Percentiles rank a stretch among this genome's conserved stretches.
These are phyloP conservation scores for Oceanites oceanicus DNA, from an alignment of 2,113 vertebrate species.

Conservation along the genomic window DNA sequence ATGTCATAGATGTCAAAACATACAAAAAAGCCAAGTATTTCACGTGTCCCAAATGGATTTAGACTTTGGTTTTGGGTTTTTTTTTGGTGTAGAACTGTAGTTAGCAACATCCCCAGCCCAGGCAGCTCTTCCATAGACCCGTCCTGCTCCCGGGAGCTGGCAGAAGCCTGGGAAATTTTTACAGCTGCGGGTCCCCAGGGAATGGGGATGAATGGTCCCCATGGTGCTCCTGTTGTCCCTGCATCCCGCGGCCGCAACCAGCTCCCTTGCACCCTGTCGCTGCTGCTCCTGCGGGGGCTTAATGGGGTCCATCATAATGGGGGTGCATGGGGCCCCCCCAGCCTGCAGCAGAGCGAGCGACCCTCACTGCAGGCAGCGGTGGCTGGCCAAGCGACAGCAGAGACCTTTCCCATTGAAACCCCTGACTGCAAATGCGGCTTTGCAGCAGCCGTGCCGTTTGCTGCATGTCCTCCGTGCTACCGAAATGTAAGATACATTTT, in stretches of 20 bases:
- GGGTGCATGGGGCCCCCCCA: not conserved
- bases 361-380: not conserved
- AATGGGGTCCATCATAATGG: not conserved
- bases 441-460: not conserved
- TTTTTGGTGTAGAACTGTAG: not conserved
- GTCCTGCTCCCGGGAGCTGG: not conserved
- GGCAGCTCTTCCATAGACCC: not conserved
- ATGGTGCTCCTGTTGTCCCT: not conserved
- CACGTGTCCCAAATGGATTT: not conserved
- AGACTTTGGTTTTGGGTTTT: not conserved
- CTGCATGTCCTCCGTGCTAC: not conserved
- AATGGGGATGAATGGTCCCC: not conserved
- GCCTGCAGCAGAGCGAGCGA: not conserved
- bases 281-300: not conserved
- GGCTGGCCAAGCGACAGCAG: not conserved
- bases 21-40: not conserved
- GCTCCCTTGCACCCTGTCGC: not conserved
- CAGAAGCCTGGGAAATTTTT: not conserved
- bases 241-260: not conserved
- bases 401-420: not conserved
- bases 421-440: rapidly evolving
- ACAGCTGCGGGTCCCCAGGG: not conserved
- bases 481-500: not conserved
- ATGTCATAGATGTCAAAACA: too few species aligned
- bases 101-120: not conserved